phyloP scores from a whole-genome alignment of 2,797 vertebrate genomes.

The Poecilia gillii region DNA sequence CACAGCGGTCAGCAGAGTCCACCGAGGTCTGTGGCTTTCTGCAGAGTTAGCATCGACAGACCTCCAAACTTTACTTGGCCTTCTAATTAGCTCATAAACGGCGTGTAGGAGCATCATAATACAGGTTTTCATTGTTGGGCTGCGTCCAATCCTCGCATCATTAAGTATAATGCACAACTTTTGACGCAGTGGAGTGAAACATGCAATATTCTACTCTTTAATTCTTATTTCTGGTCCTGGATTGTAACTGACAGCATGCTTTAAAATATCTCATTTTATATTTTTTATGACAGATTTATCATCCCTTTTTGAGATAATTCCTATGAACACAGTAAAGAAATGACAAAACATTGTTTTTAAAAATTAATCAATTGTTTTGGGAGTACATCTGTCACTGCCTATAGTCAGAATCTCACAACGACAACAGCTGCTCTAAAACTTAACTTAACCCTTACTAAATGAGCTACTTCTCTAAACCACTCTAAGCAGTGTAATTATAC shows the following conservation, averaged over 20 bases:
- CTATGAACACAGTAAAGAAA: neutral
- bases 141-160: neutral
- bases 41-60: neutral
- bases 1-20: neutral
- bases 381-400: neutral
- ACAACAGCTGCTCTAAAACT: neutral
- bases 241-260: neutral
- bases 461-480: neutral
- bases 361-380: neutral
- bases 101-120: neutral
- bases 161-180: neutral
- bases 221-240: too few species aligned
- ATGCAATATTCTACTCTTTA: neutral
- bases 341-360: too few species aligned
- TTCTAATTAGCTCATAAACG: neutral
- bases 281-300: neutral
- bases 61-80: neutral
- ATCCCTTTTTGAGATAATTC: neutral
- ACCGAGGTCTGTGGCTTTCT: neutral
- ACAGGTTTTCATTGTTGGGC: neutral
- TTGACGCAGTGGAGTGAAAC: neutral
- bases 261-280: neutral
- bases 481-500: neutral
- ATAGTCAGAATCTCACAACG: neutral
- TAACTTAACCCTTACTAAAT: neutral